phyloP scores from a whole-genome alignment of 2,888 invertebrate genomes.

The Macropis europaea region DNA sequence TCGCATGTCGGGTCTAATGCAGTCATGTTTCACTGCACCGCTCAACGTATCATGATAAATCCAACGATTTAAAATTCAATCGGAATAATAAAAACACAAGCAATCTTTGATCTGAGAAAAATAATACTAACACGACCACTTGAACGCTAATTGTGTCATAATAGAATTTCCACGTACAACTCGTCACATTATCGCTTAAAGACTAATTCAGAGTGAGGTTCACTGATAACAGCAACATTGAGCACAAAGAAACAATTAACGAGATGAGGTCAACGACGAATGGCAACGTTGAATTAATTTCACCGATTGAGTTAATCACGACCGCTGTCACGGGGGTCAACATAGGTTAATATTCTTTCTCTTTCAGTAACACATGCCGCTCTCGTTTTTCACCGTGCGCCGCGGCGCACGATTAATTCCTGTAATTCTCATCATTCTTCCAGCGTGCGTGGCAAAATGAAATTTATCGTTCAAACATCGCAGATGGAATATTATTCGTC shows the following conservation, averaged over 20 bases:
- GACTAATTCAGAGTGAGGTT: background rate
- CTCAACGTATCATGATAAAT: too few species aligned
- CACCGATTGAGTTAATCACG: slow-evolving; percentile 40
- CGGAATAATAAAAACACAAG: too few species aligned
- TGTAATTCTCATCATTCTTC: background rate
- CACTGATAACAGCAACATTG: slow-evolving; percentile 7
- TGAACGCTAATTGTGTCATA: too few species aligned
- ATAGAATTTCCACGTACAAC: too few species aligned
- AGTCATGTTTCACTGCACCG: too few species aligned
- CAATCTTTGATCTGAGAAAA: too few species aligned
- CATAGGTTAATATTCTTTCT: slow-evolving; percentile 28
- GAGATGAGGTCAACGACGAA: slow-evolving; percentile 37
- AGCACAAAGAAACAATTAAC: slow-evolving; percentile 2
- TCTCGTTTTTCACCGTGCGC: background rate
- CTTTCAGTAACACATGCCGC: background rate
- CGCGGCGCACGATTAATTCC: background rate
- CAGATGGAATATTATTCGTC: background rate
- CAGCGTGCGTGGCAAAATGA: background rate
- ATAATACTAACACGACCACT: too few species aligned
- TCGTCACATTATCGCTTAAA: too few species aligned
- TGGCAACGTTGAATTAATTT: slow-evolving; percentile 35
- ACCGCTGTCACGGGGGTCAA: slow-evolving; percentile 27
- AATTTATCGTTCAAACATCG: background rate
- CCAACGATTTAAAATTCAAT: too few species aligned
- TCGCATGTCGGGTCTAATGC: too few species aligned